Evolutionary conservation across 2,888 invertebrate species (phyloP).

Genomic region (Chrysomela aeneicollis): DNA sequence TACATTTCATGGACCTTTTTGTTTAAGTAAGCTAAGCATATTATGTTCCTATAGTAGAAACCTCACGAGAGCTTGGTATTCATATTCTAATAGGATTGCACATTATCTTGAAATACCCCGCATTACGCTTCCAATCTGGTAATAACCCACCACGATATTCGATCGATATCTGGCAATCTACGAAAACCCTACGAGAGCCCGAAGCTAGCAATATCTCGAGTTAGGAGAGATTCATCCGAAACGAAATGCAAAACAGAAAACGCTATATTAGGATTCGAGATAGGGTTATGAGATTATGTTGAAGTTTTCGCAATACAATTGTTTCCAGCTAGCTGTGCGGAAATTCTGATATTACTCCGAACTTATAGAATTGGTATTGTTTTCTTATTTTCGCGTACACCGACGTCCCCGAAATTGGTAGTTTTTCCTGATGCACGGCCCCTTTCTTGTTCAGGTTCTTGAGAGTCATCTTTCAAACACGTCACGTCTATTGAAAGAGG

Average conservation of each 20-base stretch:
- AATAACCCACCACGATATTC: neutral
- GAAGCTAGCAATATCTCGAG: slow-evolving; percentile 4
- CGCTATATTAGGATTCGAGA: neutral
- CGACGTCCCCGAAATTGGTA: too few relatives aligned
- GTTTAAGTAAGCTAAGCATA: neutral
- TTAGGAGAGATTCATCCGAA: neutral
- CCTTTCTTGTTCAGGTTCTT: too few relatives aligned
- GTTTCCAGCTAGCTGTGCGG: neutral
- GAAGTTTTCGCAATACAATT: neutral
- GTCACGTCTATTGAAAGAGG: too few relatives aligned
- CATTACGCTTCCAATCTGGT: neutral
- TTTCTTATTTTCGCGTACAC: too few relatives aligned
- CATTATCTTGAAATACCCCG: neutral
- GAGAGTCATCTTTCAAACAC: too few relatives aligned
- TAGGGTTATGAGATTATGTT: neutral
- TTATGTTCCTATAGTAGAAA: neutral
- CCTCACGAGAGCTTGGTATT: neutral
- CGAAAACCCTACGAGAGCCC: neutral
- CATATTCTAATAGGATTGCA: neutral
- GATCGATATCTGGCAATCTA: slow-evolving; percentile 15
- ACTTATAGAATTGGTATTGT: neutral
- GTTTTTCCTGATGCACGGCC: too few relatives aligned
- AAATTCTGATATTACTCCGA: neutral
- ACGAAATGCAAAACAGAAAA: neutral
- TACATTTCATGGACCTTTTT: too few relatives aligned